phyloP scores from a whole-genome alignment of 2,113 vertebrate genomes.

The Dasyornis broadbenti region DNA sequence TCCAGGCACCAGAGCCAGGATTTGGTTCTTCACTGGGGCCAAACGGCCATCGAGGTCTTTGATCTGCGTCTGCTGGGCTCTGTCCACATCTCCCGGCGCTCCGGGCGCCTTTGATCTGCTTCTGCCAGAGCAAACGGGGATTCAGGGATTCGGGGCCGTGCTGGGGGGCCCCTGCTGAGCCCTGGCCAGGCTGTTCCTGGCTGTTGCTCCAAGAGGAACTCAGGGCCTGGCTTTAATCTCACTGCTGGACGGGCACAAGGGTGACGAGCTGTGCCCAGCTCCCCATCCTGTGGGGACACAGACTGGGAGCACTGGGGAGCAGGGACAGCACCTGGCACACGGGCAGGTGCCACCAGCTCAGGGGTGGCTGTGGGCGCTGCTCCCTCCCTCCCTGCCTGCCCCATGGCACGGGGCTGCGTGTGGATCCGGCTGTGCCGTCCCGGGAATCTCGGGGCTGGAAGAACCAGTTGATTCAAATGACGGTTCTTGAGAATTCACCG shows the following conservation, averaged over 20 bases:
- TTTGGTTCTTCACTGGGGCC: background rate
- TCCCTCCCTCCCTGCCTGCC: background rate
- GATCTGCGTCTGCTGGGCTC: background rate
- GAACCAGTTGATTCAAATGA: slow-evolving; percentile 52
- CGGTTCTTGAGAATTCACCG: background rate
- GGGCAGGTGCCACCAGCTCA: background rate
- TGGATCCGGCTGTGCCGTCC: fast-evolving
- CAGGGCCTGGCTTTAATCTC: background rate
- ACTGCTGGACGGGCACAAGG: fast-evolving
- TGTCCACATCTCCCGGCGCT: background rate
- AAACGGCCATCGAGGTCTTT: background rate
- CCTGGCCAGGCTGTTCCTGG: background rate
- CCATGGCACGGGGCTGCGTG: fast-evolving
- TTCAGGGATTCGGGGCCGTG: background rate
- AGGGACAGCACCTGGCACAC: background rate
- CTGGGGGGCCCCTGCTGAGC: background rate
- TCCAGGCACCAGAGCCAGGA: background rate
- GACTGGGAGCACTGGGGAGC: background rate
- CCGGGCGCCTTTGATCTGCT: background rate
- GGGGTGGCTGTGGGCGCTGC: background rate
- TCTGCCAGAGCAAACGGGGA: fast-evolving
- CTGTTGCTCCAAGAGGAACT: background rate
- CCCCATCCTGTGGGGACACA: too few relatives aligned
- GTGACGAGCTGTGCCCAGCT: background rate
- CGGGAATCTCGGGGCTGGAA: background rate